These are phyloP conservation scores for Ectropis grisescens DNA, from an alignment of 1,140 invertebrate genomes.

Conservation along the genomic window DNA sequence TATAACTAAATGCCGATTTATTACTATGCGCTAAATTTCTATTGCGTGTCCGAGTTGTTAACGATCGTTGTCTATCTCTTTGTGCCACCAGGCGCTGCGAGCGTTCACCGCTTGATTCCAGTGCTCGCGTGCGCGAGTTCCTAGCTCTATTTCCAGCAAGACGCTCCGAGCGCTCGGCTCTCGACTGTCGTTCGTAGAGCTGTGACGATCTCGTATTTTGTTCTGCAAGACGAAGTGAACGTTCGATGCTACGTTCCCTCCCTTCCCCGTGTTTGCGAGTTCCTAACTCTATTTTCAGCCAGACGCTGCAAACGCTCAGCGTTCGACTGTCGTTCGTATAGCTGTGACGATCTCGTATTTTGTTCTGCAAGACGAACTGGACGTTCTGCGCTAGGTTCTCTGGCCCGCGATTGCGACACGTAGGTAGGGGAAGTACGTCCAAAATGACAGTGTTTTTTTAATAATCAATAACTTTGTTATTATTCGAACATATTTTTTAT, in stretches of 20 bases:
- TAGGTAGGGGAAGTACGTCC: conserved; percentile 12
- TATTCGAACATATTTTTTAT: too few relatives aligned
- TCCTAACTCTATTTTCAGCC: conserved; percentile 6
- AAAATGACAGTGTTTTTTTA: conserved; percentile 12
- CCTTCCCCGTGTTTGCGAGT: conserved; percentile 6
- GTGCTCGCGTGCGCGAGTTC: conserved; percentile 6
- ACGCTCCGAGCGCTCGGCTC: conserved; percentile 13
- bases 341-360: conserved; percentile 5
- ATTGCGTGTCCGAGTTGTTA: conserved; percentile 15
- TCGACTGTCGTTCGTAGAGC: conserved; percentile 1
- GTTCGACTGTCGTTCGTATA: conserved; percentile 12
- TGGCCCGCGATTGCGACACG: too few relatives aligned
- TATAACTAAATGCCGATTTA: too few relatives aligned
- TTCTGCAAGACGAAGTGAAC: conserved; percentile 11
- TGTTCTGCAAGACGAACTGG: conserved; percentile 7
- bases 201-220: conserved; percentile 6
- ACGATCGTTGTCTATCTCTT: conserved; percentile 19
- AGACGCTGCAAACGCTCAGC: conserved; percentile 8
- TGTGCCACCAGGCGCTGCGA: conserved; percentile 15
- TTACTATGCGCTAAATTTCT: conserved; percentile 18
- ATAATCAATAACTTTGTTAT: too few relatives aligned
- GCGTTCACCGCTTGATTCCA: conserved; percentile 15
- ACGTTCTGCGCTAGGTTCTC: too few relatives aligned
- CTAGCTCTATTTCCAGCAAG: conserved; percentile 16
- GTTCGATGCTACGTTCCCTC: conserved; percentile 15